Conservation (phyloP, 2,113 vertebrate genomes). For the Rafetus swinhoei region DNA sequence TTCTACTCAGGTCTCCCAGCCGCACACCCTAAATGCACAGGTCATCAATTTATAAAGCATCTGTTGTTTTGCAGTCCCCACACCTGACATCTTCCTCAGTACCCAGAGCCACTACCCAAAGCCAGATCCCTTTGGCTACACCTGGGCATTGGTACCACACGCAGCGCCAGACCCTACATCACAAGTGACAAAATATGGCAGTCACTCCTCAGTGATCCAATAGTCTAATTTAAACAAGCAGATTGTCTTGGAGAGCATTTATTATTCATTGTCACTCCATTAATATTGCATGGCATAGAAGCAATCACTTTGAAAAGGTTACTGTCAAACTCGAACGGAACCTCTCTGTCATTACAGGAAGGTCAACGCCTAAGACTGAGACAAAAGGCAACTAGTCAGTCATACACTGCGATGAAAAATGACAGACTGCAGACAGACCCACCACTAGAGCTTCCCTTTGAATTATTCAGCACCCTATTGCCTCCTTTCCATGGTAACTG, state of each 20-base stretch:
- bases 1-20: neutral
- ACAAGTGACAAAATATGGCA: neutral
- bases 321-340: constrained; percentile 16
- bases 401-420: constrained; percentile 24
- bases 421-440: constrained; percentile 28
- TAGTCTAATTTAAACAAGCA: constrained; percentile 40
- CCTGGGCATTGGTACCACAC: neutral
- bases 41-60: neutral
- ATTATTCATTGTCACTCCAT: constrained; percentile 53
- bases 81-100: neutral
- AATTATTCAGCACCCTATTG: constrained; percentile 54
- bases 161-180: neutral
- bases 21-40: fast-evolving
- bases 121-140: neutral
- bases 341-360: constrained; percentile 53
- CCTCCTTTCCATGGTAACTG: constrained; percentile 25
- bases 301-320: constrained; percentile 49
- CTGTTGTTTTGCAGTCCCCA: neutral
- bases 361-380: constrained; percentile 39
- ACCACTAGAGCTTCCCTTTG: neutral
- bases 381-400: constrained; percentile 28
- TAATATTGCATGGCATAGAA: constrained; percentile 31
- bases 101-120: constrained; percentile 27
- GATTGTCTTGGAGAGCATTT: constrained; percentile 26
- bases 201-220: neutral